Base-by-base conservation (phyloP, 2,113 vertebrate genomes). In the Dasypus novemcinctus region DNA sequence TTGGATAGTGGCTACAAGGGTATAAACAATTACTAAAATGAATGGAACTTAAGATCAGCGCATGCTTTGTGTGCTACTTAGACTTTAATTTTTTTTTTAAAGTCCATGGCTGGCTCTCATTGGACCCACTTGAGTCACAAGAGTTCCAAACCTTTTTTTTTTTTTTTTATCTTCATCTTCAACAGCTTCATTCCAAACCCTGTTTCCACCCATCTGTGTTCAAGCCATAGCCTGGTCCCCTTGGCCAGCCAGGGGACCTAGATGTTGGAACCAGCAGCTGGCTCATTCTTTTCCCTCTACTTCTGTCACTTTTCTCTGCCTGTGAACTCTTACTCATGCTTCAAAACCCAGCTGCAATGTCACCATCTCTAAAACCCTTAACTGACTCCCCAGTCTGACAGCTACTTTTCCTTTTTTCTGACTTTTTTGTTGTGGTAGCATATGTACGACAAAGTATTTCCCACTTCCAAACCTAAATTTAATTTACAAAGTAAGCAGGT, bases 111-210 rank as follows among this genome's bases (percentile, higher is more conserved):
- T 54, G 17, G 5, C 20, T 59, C 57, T 59, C 57, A 23, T 23
- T 59, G 57, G 57, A 21, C 17, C 57, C 20, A 59, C 57, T 23
- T 21, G 4, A 23, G 57, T 59, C 20, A 59, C 7, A 23, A 23
- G 20, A 23, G 20, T 59, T 59, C 57, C 57, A 59, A 23, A 59
- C 2, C 20, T 59, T 23, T 20, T 59, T 7, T 23, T 23, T 59
- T 59, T 21, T 23, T 74, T 95, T 94, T 90, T 66, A 49, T 87
- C 43, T 78, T 89, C 87, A 68, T 76, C 46, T 25, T 82, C 38
- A 18, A 54, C 15, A 74, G 91, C 64, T 89, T 75, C 85, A 79
- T 87, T 66, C 61, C 91, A 85, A 79, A 72, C 38, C 52, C 52
- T 81, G 75, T 21, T 95, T 89, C 75, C 54, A 49, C 15, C 27